Conservation (phyloP, 2,113 vertebrate genomes). For the Dermatemys mawii region DNA sequence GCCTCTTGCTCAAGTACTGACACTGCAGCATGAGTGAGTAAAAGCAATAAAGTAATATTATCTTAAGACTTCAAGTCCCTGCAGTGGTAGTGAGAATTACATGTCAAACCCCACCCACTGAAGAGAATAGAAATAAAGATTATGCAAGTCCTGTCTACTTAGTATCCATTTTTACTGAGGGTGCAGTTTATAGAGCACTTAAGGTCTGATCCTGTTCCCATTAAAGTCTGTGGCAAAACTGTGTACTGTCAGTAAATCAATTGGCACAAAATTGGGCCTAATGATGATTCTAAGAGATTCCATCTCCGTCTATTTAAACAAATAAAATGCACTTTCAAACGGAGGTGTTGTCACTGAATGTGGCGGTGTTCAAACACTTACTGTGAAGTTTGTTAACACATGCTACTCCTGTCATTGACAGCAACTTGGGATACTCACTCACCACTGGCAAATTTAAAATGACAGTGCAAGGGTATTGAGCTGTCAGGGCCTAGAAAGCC, state of each 20-base stretch:
- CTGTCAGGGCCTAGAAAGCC: not conserved
- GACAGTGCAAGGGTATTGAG: not conserved
- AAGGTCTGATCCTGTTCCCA: fast-evolving
- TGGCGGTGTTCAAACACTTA: not conserved
- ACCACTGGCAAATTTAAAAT: slow-evolving; percentile 38
- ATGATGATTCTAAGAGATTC: slow-evolving; percentile 29
- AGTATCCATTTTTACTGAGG: slow-evolving; percentile 14
- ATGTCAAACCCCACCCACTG: slow-evolving; percentile 5
- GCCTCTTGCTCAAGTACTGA: not conserved
- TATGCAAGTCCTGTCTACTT: not conserved
- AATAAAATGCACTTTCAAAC: slow-evolving; percentile 16
- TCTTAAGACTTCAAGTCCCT: slow-evolving; percentile 3
- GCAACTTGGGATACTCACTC: not conserved
- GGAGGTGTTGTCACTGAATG: slow-evolving; percentile 2
- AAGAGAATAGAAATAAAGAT: slow-evolving; percentile 47
- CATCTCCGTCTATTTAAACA: slow-evolving; percentile 23
- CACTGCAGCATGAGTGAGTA: not conserved
- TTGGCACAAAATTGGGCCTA: slow-evolving; percentile 6
- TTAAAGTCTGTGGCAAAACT: slow-evolving; percentile 45
- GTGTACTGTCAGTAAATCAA: not conserved
- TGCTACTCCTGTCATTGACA: slow-evolving; percentile 28
- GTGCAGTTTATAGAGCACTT: not conserved
- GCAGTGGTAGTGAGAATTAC: not conserved
- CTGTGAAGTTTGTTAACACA: not conserved
- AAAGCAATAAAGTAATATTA: not conserved